Percentiles rank a stretch among this genome's conserved stretches.
Conservation (phyloP, 2,797 vertebrate genomes). For the Aulostomus chinensis region DNA sequence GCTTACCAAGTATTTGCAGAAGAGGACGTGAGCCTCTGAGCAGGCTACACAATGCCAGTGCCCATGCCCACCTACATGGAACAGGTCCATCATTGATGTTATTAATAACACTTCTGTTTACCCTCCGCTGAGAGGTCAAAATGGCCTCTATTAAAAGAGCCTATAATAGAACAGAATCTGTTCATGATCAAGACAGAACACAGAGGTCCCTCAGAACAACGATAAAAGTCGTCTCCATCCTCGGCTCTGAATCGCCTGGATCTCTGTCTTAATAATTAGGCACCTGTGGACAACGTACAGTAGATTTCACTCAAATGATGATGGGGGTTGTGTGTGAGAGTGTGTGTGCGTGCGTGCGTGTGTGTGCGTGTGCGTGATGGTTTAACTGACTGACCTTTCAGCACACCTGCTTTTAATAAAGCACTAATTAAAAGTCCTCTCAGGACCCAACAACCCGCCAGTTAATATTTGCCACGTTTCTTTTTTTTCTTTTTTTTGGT, state of each 20-base stretch:
- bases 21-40: too few relatives aligned
- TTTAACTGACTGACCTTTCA: conserved; percentile 12
- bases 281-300: conserved; percentile 13
- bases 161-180: conserved; percentile 1
- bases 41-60: too few relatives aligned
- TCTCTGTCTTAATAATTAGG: conserved; percentile 18
- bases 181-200: conserved; percentile 2
- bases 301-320: not conserved
- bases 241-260: conserved; percentile 7
- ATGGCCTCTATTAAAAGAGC: too few relatives aligned
- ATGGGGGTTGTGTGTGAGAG: too few relatives aligned
- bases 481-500: too few relatives aligned
- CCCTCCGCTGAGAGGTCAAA: too few relatives aligned
- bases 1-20: too few relatives aligned
- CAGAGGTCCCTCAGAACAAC: not conserved
- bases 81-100: too few relatives aligned
- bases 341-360: not conserved
- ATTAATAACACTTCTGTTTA: too few relatives aligned
- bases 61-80: too few relatives aligned
- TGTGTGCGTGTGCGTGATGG: not conserved
- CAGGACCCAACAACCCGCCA: not conserved
- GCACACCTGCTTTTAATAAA: conserved; percentile 12
- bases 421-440: conserved; percentile 6
- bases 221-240: conserved; percentile 1
- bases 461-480: not conserved